Percentiles rank a stretch among this genome's conserved stretches.
These are phyloP conservation scores for Macrophya alboannulata DNA, from an alignment of 2,888 invertebrate species.

Conservation along the genomic window DNA sequence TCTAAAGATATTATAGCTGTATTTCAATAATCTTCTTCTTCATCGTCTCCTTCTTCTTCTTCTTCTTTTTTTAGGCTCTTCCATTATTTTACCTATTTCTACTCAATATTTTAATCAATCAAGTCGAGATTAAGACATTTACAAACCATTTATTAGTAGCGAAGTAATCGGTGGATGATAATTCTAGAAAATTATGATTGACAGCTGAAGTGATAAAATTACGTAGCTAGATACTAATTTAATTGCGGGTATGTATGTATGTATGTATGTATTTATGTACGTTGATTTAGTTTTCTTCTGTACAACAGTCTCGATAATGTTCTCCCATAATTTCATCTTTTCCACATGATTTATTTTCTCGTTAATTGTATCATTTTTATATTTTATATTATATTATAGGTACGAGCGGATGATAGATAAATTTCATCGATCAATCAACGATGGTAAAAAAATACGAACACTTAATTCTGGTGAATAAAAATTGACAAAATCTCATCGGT, in stretches of 20 bases:
- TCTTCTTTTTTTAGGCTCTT: neutral
- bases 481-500: slow-evolving; percentile 13
- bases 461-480: slow-evolving; percentile 42
- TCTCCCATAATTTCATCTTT: slow-evolving; percentile 31
- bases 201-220: slow-evolving; percentile 8
- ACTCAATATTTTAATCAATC: neutral
- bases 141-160: slow-evolving; percentile 1
- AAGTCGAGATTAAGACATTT: slow-evolving; percentile 1
- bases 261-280: neutral
- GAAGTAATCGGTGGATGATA: slow-evolving; percentile 3
- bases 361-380: slow-evolving; percentile 66
- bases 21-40: neutral
- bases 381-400: neutral
- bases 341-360: neutral
- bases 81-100: neutral
- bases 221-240: neutral
- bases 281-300: neutral
- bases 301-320: neutral
- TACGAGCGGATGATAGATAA: neutral
- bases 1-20: neutral
- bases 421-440: slow-evolving; percentile 57
- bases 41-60: neutral
- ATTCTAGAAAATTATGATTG: slow-evolving; percentile 17
- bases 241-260: neutral
- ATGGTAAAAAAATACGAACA: neutral